phyloP scores from a whole-genome alignment of 1,140 invertebrate genomes.

The Drosophila neocordata region DNA sequence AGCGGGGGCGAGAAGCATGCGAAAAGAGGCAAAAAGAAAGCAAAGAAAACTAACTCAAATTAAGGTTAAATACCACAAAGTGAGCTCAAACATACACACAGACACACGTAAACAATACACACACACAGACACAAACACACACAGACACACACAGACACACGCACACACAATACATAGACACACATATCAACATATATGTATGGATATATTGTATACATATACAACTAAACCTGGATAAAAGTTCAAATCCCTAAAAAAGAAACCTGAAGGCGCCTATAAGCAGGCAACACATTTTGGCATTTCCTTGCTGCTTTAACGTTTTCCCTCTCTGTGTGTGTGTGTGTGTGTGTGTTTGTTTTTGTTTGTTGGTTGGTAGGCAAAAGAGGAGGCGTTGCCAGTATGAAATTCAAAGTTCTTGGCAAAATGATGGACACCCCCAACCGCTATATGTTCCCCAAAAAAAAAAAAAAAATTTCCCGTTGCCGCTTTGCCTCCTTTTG shows the following conservation, averaged over 20 bases:
- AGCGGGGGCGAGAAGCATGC: not conserved
- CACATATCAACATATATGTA: constrained; percentile 18
- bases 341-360: constrained; percentile 4
- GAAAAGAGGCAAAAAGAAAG: constrained; percentile 19
- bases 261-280: constrained; percentile 66
- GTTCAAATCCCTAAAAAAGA: constrained; percentile 8
- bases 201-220: not conserved
- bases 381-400: constrained; percentile 66
- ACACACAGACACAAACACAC: constrained; percentile 15
- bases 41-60: constrained; percentile 70
- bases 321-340: not conserved
- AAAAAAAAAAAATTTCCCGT: no score
- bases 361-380: constrained; percentile 12
- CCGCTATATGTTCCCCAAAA: constrained; percentile 25
- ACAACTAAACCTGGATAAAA: constrained; percentile 26
- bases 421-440: constrained; percentile 74
- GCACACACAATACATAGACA: not conserved
- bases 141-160: not conserved
- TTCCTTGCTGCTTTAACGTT: constrained; percentile 39
- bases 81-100: constrained; percentile 48
- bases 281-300: constrained; percentile 78
- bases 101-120: constrained; percentile 16
- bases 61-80: constrained; percentile 81
- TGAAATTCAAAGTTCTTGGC: constrained; percentile 64
- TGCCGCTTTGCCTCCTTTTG: not conserved